Evolutionary conservation across 2,113 vertebrate species (phyloP), one percentile per base, ranked within the genome.

Genomic region (Orientallactaga bullata): DNA sequence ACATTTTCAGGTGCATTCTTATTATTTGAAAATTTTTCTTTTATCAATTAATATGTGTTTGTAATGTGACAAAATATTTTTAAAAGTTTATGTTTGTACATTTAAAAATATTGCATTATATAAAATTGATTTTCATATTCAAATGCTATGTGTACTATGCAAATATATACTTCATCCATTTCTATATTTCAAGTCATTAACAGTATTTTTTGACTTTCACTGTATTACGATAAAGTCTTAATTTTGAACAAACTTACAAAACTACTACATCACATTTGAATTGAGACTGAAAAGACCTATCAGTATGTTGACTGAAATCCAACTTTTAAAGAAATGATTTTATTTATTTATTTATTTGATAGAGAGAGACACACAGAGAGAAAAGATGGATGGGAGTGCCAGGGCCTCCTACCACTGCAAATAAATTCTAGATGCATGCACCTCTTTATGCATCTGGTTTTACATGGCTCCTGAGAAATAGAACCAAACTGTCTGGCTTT

Each of bases 71-170:
- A 94, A 96, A 68, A 61, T 76, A 63, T 51, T 76, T 11, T 10
- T 30, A 69, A 89, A 88, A 77, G 30, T 71, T 93, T 85, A 7
- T 85, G 90, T 60, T 90, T 66, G 3, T 12, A 65, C 24, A 5
- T 37, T 87, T 65, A 17, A 39, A 85, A 47, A 93, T 17, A 32
- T 23, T 81, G 7, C 30, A 89, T 66, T 89, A 73, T 68, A 61
- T 91, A 86, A 94, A 72, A 86, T 23, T 83, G 37, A 85, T 87
- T 91, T 88, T 87, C 4, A 60, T 85, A 68, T 63, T 94, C 16
- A 65, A 18, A 47, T 60, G 88, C 85, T 69, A 55, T 88, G 15
- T 79, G 65, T n/a, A 51, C 21, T 18, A 26, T 60, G 1, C 55
- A 85, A 95, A 79, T 21, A 71, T 5, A 87, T 71, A 79, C 69